Evolutionary conservation across 2,797 vertebrate species (phyloP).

Genomic region (Gallinago nigripennis): DNA sequence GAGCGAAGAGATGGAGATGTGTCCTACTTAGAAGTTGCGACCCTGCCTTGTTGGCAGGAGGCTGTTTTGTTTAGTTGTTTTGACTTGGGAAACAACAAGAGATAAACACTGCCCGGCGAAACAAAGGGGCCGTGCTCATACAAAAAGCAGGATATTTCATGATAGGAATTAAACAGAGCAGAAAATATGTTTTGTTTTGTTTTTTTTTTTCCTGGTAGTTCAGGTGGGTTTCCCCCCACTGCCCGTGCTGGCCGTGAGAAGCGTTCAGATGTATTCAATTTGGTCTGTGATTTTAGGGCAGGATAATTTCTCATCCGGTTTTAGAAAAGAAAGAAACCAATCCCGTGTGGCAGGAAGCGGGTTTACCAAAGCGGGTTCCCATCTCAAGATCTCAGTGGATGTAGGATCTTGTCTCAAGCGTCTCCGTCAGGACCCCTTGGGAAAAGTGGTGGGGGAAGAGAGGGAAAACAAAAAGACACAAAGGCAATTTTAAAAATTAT

Average conservation of each 20-base stretch:
- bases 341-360: background rate
- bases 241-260: background rate
- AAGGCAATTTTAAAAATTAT: background rate
- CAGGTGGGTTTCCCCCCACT: background rate
- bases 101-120: background rate
- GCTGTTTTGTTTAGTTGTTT: constrained; percentile 36
- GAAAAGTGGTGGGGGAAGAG: background rate
- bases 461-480: background rate
- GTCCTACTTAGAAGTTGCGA: background rate
- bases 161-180: constrained; percentile 41
- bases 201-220: background rate
- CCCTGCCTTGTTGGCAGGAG: constrained; percentile 19
- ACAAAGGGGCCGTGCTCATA: background rate
- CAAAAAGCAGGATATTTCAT: background rate
- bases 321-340: background rate
- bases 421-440: background rate
- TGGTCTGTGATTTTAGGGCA: background rate
- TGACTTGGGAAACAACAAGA: constrained; percentile 13
- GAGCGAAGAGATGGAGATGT: background rate
- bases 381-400: background rate
- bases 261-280: background rate
- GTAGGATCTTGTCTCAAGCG: background rate
- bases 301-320: background rate
- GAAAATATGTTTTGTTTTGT: too few relatives aligned
- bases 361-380: background rate